Base-by-base conservation (phyloP, 53 echinoderm and acorn worm species). In the Mesocentrotus franciscanus region DNA sequence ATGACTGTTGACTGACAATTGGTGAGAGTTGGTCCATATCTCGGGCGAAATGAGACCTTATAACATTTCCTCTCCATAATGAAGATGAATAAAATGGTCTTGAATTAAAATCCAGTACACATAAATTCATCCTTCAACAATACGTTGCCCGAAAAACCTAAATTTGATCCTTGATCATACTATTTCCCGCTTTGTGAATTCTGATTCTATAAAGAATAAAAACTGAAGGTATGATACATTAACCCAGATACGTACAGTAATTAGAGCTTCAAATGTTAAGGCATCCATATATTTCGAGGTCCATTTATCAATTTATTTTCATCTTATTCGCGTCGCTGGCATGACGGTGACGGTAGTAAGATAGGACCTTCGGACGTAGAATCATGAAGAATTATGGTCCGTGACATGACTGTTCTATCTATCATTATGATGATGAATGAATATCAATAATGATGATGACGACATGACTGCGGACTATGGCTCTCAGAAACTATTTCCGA, bases 221-320 rank as follows among this genome's bases (percentile, higher is more conserved):
- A 72, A 29, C 27, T 12, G 9, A 72, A 79, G 18, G 79, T 18
- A 79, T 8, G 32, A 79, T 79, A 79, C 39, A 79, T 79, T 79
- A 79, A 79, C 79, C 79, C 20, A 79, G 79, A 79, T 79, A 39
- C 32, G 79, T 17, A 17, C 10, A 79, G 27, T 35, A 79, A 79
- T 79, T n/a, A 36, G 39, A 36, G 36, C 39, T 35, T 79, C 79
- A 35, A 36, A 79, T 75, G 17, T 39, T 32, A 39, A 17, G 39
- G 79, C 35, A 79, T 79, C 17, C 39, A 9, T 36, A 39, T 18
- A 39, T 18, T 79, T 79, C 8, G 79, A 35, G 17, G 79, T 79
- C 39, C 79, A 79, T 79, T 39, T 39, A 79, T 79, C 79, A 79
- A 79, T 79, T 79, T 10, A 79, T 79, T 35, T 79, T 79, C 79